Evolutionary conservation across 2,888 invertebrate genomes (phyloP), one percentile per base, ranked within the genome.

Genomic region (Dinocampus coccinellae): DNA sequence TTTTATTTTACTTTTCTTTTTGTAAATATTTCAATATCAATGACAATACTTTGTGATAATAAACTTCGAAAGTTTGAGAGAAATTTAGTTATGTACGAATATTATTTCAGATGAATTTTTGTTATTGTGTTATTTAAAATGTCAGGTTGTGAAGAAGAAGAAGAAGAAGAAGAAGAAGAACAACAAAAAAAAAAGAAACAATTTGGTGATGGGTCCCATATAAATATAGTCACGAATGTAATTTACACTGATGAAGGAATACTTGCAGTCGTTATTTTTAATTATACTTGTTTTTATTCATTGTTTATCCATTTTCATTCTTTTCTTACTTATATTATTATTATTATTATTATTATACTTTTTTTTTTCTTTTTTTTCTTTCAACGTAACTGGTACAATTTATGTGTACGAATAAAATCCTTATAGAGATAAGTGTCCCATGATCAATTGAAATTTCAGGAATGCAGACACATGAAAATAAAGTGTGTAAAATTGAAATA

Each of bases 391-490:
- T 47, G 47, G n/a, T 39, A 20, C 34, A 52, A 36, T 66, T 22
- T 36, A 33, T 22, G 11, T 47, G 33, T 58, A 42, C 24, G 16
- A 65, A 47, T 53, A 34, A 69, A 62, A 24, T 36, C 61, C 36
- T 66, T 34, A 61, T 24, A 53, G 58, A 65, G 47, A 34, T 0
- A 52, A 33, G 22, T 47, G 62, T 66, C 1, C 24, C 62, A 55
- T 47, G 66, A 24, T 36, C 47, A 55, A 70, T 60, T 62, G 61
- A 71, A 47, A 71, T 71, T 67, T 53, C 26, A 6, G 57, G 71
- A 71, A 71, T 71, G 66, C 62, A 61, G 71, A 62, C 42, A 42
- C 62, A 67, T 71, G 36, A 71, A 71, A 67, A 53, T 62, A 22
- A 66, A 60, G n/a, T 36, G 64, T 26, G 36, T 34, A 39, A 57